These are phyloP conservation scores for Thomomys bottae DNA, from an alignment of 2,113 vertebrate genomes.

Conservation along the genomic window DNA sequence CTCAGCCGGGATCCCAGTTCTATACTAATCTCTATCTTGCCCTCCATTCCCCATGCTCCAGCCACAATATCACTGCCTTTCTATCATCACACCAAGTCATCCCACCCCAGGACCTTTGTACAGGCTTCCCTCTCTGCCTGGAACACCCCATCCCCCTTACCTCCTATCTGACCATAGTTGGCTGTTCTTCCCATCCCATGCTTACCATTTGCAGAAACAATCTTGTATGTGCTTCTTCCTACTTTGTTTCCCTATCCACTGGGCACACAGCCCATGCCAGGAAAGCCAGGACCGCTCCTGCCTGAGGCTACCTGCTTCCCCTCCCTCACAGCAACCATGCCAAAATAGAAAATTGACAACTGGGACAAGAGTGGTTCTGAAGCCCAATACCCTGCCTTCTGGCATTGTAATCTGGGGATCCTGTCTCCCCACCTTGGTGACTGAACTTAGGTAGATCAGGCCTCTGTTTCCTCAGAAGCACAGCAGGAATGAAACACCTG, in stretches of 20 bases:
- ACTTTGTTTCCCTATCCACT: neutral
- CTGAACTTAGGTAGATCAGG: too few species aligned
- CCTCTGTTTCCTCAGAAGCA: neutral
- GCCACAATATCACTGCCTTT: neutral
- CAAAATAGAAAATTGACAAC: rapidly evolving
- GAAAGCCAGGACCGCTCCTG: neutral
- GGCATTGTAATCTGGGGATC: neutral
- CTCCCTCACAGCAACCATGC: neutral
- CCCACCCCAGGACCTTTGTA: neutral
- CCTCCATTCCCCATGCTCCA: neutral
- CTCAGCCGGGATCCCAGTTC: neutral
- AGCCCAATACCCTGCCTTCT: neutral
- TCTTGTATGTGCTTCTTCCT: neutral
- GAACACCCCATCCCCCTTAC: too few species aligned
- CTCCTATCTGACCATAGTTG: neutral
- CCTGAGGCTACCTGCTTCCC: neutral
- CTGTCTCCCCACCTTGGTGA: neutral
- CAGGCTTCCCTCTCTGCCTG: neutral
- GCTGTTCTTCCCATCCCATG: neutral
- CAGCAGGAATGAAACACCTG: neutral
- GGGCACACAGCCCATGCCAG: too few species aligned
- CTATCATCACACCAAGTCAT: neutral
- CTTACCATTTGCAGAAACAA: neutral
- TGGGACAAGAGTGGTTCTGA: neutral
- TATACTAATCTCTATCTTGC: neutral